Evolutionary conservation across 2,888 invertebrate genomes (phyloP).

Genomic region (Parnassius smintheus): DNA sequence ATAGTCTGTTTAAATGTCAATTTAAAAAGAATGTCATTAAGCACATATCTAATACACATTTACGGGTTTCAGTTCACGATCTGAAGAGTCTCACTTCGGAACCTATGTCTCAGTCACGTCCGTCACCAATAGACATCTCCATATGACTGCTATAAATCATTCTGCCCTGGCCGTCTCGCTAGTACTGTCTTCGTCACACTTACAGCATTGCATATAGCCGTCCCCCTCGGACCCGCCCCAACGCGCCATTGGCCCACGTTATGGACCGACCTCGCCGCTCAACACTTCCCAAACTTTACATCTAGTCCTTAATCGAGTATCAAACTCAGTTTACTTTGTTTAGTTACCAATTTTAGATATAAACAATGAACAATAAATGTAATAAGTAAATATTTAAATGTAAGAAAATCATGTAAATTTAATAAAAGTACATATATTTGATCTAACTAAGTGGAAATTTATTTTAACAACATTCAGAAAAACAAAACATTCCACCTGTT

Average conservation of each 20-base stretch:
- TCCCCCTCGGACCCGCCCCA: slow-evolving; percentile 51
- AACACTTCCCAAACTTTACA: slow-evolving; percentile 22
- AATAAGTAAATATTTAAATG: too few relatives aligned
- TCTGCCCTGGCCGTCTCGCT: slow-evolving; percentile 41
- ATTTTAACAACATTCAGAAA: too few relatives aligned
- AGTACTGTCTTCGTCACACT: slow-evolving; percentile 36
- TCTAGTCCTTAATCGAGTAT: slow-evolving; percentile 17
- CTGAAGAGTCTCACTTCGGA: background rate
- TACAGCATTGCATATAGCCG: slow-evolving; percentile 4
- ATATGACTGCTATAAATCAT: slow-evolving; percentile 29
- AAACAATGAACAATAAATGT: background rate
- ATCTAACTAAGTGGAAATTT: too few relatives aligned
- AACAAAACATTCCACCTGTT: too few relatives aligned
- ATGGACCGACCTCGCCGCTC: slow-evolving; percentile 4
- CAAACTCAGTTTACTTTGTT: slow-evolving; percentile 10
- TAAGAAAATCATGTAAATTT: too few relatives aligned
- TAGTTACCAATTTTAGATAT: slow-evolving; percentile 5
- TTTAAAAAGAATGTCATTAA: background rate
- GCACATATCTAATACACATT: background rate
- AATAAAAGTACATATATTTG: too few relatives aligned
- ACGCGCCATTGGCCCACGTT: slow-evolving; percentile 24
- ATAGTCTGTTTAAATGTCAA: background rate
- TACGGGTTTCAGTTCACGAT: background rate
- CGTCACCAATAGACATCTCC: background rate
- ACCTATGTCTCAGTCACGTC: slow-evolving; percentile 10